Percentiles rank a stretch among this genome's conserved stretches.
These are phyloP conservation scores for Teinopalpus imperialis DNA, from an alignment of 2,888 invertebrate genomes.

Conservation along the genomic window DNA sequence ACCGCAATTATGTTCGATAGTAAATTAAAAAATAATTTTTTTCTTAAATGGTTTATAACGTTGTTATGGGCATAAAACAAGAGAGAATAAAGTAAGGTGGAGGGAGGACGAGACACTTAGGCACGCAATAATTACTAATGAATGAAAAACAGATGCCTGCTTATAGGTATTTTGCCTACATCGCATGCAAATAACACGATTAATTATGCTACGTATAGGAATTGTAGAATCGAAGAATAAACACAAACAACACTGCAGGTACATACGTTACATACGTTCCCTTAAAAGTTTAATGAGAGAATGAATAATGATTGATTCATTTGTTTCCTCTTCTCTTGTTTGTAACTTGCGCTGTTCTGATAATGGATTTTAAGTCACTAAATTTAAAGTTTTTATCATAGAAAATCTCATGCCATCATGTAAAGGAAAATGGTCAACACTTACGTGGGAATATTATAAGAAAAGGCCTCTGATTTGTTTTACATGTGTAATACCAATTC, in stretches of 20 bases:
- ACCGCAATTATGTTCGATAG: too few relatives aligned
- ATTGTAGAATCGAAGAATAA: conserved; percentile 4
- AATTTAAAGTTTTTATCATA: too few relatives aligned
- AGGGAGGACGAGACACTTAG: conserved; percentile 29
- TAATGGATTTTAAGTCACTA: too few relatives aligned
- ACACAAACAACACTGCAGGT: neutral
- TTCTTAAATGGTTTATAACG: conserved; percentile 4
- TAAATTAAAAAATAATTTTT: conserved; percentile 1
- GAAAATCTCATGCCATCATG: too few relatives aligned
- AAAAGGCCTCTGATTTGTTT: too few relatives aligned
- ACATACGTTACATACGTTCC: neutral
- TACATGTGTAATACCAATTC: too few relatives aligned
- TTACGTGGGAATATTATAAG: too few relatives aligned
- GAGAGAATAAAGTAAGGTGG: conserved; percentile 34
- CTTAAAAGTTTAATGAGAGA: conserved; percentile 8
- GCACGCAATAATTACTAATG: conserved; percentile 38
- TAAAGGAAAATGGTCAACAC: too few relatives aligned
- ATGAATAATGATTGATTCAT: neutral
- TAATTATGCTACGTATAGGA: conserved; percentile 24
- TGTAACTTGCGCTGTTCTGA: too few relatives aligned
- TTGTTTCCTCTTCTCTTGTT: too few relatives aligned
- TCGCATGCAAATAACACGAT: conserved; percentile 37
- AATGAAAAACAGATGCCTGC: conserved; percentile 43
- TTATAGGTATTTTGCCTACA: conserved; percentile 35
- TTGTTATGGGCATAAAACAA: conserved; percentile 28